Evolutionary conservation across 2,797 vertebrate species (phyloP), one percentile per base, ranked within the genome.

Genomic region (Channa striata): DNA sequence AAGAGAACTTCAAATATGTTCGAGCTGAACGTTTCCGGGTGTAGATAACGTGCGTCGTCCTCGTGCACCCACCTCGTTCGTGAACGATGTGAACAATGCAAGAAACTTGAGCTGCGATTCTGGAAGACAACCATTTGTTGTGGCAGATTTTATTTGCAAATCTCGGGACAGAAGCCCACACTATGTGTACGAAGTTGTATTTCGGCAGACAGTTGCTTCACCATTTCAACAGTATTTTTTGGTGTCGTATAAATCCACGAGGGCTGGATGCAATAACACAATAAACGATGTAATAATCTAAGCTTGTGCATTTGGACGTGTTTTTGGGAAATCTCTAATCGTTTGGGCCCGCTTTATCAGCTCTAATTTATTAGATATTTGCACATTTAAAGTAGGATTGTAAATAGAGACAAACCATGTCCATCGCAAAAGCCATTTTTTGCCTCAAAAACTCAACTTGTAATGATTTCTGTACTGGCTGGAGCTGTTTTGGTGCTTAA

Each of bases 401-500:
- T 42, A 49, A 42, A 40, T 44, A 56, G 74, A 67, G 59, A 74
- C 51, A 70, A 78, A 78, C 59, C 37, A 10, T 78, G 69, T 76
- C 73, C 25, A 16, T 46, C 57, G 21, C 68, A 67, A 82, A 85
- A 72, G 66, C 48, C 12, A 47, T 74, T 79, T 86, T n/a, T 77
- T 62, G 40, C 44, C 71, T 74, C 36, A 50, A 52, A 82, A 77
- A 77, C 69, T 70, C 67, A 81, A 85, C 82, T 84, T 73, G 76
- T 81, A 81, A 88, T 84, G 78, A 88, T 87, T n/a, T 49, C 72
- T 46, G 70, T 65, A 66, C 57, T 82, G 84, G 86, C 86, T 89
- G 84, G 79, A 90, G 80, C 85, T 81, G 81, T 90, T 91, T 91
- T 80, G 83, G 85, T 89, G 89, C 83, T 86, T 92, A 84, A 93